Percentiles rank a stretch among this genome's conserved stretches.
Evolutionary conservation across 2,797 vertebrate species (phyloP).

Genomic region (Cichlasoma orientale): DNA sequence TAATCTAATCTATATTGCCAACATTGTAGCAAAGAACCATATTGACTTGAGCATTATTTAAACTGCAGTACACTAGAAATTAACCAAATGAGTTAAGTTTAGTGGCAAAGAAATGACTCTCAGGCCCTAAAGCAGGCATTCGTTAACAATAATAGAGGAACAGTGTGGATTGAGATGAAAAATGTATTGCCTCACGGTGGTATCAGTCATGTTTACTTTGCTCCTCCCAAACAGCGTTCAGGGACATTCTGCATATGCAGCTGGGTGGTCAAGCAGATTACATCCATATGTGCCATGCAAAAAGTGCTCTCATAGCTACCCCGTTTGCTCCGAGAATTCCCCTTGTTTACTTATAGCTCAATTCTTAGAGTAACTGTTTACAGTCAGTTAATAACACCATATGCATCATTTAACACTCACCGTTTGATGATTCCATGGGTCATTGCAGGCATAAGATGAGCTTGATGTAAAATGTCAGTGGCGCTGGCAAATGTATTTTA

Average conservation of each 20-base stretch:
- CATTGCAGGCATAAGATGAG: conserved; percentile 56
- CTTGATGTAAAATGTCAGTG: conserved; percentile 55
- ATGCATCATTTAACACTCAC: conserved; percentile 66
- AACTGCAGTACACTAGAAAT: conserved; percentile 7
- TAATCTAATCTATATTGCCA: conserved; percentile 10
- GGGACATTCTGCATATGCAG: conserved; percentile 35
- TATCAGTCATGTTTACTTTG: conserved; percentile 52
- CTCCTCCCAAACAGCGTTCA: conserved; percentile 16
- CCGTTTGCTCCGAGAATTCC: conserved; percentile 17
- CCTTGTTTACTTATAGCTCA: conserved; percentile 54
- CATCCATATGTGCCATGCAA: conserved; percentile 23
- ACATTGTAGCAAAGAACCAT: conserved; percentile 21
- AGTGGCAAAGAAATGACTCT: conserved; percentile 39
- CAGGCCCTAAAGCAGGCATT: conserved; percentile 12
- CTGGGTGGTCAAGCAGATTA: conserved; percentile 32
- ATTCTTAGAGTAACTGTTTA: conserved; percentile 62
- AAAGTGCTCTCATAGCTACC: conserved; percentile 17
- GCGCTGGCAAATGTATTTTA: conserved; percentile 24
- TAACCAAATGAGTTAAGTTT: conserved; percentile 16
- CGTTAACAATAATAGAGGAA: conserved; percentile 28
- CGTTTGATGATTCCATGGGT: conserved; percentile 65
- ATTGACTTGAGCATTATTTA: conserved; percentile 20
- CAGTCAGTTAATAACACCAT: conserved; percentile 59
- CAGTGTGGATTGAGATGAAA: conserved; percentile 38
- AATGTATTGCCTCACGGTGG: conserved; percentile 17